Conservation (phyloP, 2,888 invertebrate genomes). For the Nemotelus nigrinus region DNA sequence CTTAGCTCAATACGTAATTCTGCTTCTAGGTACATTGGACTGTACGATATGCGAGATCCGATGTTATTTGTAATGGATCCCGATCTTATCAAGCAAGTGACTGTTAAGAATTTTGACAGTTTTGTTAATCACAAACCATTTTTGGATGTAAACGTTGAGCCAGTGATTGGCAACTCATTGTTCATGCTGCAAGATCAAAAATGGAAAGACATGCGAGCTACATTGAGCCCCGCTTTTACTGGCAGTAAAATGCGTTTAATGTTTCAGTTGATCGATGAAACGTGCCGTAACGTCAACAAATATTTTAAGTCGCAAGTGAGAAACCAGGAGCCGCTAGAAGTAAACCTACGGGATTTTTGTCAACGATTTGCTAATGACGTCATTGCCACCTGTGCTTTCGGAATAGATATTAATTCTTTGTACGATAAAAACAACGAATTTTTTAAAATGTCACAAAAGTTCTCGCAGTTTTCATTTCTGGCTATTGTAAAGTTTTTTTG, state of each 20-base stretch:
- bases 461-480: no score
- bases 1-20: no score
- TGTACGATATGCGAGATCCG: constrained; percentile 60
- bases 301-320: constrained; percentile 33
- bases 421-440: constrained; percentile 66
- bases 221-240: constrained; percentile 67
- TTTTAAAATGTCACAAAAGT: constrained; percentile 65
- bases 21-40: constrained; percentile 61
- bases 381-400: constrained; percentile 64
- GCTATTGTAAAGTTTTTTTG: not conserved
- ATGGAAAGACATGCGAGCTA: constrained; percentile 57
- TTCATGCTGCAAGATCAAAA: constrained; percentile 60
- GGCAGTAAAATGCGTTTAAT: constrained; percentile 68
- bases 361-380: constrained; percentile 63
- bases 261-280: constrained; percentile 58
- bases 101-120: constrained; percentile 66
- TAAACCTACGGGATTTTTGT: constrained; percentile 61
- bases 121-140: constrained; percentile 62
- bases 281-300: constrained; percentile 51
- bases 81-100: constrained; percentile 66
- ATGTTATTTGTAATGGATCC: constrained; percentile 64
- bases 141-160: constrained; percentile 61
- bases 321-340: not conserved
- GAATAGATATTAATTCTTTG: constrained; percentile 65
- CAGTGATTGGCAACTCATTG: constrained; percentile 65